Evolutionary conservation across 2,888 invertebrate genomes (phyloP).

Genomic region (Antheraea yamamai): DNA sequence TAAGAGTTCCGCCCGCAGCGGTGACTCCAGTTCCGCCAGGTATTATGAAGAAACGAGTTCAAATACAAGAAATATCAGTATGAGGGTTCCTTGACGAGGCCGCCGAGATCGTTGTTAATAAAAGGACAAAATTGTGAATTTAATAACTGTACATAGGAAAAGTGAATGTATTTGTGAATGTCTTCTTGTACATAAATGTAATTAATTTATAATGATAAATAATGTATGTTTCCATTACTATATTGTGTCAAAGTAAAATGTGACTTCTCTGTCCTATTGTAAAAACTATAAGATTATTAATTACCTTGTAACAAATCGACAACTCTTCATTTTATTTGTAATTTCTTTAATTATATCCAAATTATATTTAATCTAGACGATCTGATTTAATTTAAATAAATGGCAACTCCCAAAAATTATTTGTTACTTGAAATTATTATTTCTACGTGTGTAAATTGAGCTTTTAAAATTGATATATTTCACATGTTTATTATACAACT

Average conservation of each 20-base stretch:
- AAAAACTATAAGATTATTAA: slow-evolving; percentile 43
- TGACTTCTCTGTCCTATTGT: slow-evolving; percentile 40
- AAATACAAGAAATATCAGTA: slow-evolving; percentile 96
- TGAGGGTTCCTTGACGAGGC: slow-evolving; percentile 80
- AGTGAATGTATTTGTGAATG: slow-evolving; percentile 27
- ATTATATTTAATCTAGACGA: neutral
- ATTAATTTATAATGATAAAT: slow-evolving; percentile 24
- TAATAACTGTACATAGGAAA: slow-evolving; percentile 41
- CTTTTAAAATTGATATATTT: neutral
- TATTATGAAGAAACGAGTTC: slow-evolving; percentile 93
- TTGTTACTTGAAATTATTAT: neutral
- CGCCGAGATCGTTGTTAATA: slow-evolving; percentile 71
- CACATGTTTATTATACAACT: neutral
- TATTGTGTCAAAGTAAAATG: slow-evolving; percentile 40
- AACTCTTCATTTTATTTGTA: neutral
- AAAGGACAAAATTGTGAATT: slow-evolving; percentile 75
- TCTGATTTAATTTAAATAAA: neutral
- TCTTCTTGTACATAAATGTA: slow-evolving; percentile 45
- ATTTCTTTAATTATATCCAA: neutral
- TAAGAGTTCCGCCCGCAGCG: slow-evolving; percentile 69
- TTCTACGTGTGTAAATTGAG: neutral
- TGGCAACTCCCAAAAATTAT: neutral
- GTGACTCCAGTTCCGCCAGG: slow-evolving; percentile 86
- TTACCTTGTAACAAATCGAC: slow-evolving; percentile 20
- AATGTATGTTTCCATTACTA: slow-evolving; percentile 22